Percentiles rank a stretch among this genome's conserved stretches.
Conservation (phyloP, 2,113 vertebrate species). For the Setophaga coronata region DNA sequence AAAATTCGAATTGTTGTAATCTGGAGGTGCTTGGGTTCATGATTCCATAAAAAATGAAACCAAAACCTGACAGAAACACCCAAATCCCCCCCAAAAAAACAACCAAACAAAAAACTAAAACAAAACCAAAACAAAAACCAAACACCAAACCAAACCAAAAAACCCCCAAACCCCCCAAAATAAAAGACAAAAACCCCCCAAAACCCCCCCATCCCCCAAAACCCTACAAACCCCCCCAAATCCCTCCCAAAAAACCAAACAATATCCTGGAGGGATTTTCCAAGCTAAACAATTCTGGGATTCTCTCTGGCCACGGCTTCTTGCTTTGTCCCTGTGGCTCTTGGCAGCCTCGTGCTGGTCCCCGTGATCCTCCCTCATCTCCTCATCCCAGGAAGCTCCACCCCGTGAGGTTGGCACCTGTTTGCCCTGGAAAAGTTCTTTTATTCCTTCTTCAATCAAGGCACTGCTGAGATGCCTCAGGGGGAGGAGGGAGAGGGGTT, state of each 20-base stretch:
- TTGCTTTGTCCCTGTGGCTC: neutral
- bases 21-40: neutral
- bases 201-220: no score
- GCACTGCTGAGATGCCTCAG: neutral
- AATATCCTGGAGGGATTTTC: neutral
- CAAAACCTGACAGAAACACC: neutral
- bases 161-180: neutral
- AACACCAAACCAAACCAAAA: neutral
- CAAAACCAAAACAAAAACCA: no score
- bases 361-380: neutral
- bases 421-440: neutral
- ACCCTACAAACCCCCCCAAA: no score
- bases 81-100: neutral
- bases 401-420: fast-evolving
- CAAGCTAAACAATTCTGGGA: neutral
- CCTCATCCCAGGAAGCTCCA: neutral
- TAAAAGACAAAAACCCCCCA: no score
- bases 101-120: no score
- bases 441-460: neutral
- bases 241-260: neutral
- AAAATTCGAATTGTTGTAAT: neutral
- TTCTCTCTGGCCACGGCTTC: fast-evolving
- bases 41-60: neutral
- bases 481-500: neutral
- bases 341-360: neutral